Evolutionary conservation across 2,888 invertebrate species (phyloP).

Genomic region (Clusia tigrina): DNA sequence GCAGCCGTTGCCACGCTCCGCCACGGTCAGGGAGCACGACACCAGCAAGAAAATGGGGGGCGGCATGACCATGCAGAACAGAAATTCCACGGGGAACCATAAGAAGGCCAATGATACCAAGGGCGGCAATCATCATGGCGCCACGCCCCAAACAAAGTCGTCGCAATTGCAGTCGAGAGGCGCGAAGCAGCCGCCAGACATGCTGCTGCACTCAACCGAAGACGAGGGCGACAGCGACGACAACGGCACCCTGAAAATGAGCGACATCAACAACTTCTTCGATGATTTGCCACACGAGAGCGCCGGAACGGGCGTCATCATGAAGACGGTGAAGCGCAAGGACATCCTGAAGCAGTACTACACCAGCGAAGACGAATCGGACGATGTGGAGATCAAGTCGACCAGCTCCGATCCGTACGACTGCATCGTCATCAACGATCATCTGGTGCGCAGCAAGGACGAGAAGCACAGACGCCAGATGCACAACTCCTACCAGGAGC

Average conservation of each 20-base stretch:
- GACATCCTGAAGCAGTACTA: slow-evolving; percentile 78
- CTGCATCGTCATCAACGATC: slow-evolving; percentile 86
- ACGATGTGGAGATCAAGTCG: slow-evolving; percentile 66
- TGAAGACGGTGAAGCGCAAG: slow-evolving; percentile 77
- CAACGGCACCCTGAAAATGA: slow-evolving; percentile 61
- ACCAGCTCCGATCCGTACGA: slow-evolving; percentile 80
- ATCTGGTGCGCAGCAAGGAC: slow-evolving; percentile 65
- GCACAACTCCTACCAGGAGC: slow-evolving; percentile 59
- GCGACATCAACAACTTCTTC: slow-evolving; percentile 69
- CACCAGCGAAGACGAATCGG: slow-evolving; percentile 71
- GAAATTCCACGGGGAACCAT: slow-evolving; percentile 16
- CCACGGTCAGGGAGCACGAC: neutral
- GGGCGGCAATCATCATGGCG: slow-evolving; percentile 38
- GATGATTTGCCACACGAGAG: slow-evolving; percentile 48
- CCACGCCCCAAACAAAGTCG: slow-evolving; percentile 37
- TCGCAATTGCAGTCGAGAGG: slow-evolving; percentile 42
- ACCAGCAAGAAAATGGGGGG: slow-evolving; percentile 15
- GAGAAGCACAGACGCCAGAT: slow-evolving; percentile 63
- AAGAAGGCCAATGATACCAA: neutral
- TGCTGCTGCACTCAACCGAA: slow-evolving; percentile 49
- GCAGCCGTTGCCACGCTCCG: neutral
- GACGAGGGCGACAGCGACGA: slow-evolving; percentile 60
- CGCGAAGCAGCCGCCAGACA: slow-evolving; percentile 30
- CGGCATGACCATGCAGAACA: slow-evolving; percentile 15
- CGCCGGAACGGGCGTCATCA: slow-evolving; percentile 68